Evolutionary conservation across 2,113 vertebrate genomes (phyloP), one percentile per base, ranked within the genome.

Genomic region (Rhipidura dahli): DNA sequence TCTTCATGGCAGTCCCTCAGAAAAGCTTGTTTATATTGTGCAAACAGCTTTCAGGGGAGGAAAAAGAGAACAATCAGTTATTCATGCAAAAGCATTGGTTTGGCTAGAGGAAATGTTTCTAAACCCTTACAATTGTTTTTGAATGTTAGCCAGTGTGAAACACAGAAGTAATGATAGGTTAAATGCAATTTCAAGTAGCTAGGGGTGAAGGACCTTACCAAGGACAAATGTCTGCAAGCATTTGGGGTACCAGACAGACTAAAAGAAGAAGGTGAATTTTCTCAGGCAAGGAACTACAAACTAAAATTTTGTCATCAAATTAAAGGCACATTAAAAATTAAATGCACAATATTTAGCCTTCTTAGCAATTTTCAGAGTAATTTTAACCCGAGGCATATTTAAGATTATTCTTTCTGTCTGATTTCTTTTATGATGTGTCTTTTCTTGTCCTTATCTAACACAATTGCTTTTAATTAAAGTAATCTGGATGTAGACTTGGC

Each of bases 11-110:
- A 94, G 44, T 69, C 73, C 42, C 33, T 92, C 35, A 96, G 42
- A 76, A 89, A 90, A 64, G 1, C n/a, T 77, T 93, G 82, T 88
- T 93, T 88, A 84, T 87, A 91, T 83, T 94, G 66, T 93, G 83
- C 60, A 93, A 96, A 95, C 57, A 87, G 51, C 61, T 93, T 93
- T 92, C 70, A 87, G 70, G 47, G 50, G 18, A 86, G 72, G 82
- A 94, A 95, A 76, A 94, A 81, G 47, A 89, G 87, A 93, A 94
- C 95, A 97, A 96, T 95, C 89, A 95, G 75, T 95, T 93, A 95
- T 91, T 96, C 73, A 94, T 69, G 33, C 65, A 96, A 89, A 14
- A 88, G 16, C 10, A 6, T 49, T 81, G 65, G 61, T 91, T 94
- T 94, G 87, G 89, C 54, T 60, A 56, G 89, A 92, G 70, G 57